Conservation (phyloP, 2,888 invertebrate genomes). For the Therioaphis trifolii region DNA sequence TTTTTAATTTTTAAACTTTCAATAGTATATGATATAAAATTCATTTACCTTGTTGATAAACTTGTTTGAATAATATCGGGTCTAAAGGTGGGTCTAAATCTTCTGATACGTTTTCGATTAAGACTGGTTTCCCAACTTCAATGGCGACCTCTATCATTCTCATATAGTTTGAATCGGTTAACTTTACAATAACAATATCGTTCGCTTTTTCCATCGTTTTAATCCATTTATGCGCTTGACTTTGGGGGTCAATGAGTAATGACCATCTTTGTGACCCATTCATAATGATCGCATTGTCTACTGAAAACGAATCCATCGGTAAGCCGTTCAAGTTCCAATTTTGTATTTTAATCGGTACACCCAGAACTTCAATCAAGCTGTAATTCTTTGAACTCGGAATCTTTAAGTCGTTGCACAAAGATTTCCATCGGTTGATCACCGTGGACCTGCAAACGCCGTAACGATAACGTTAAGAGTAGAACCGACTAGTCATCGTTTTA, state of each 20-base stretch:
- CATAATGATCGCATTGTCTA: constrained; percentile 86
- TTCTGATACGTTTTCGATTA: constrained; percentile 83
- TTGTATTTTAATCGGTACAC: constrained; percentile 87
- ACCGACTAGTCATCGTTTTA: too few species aligned
- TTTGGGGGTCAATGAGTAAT: constrained; percentile 85
- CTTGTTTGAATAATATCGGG: constrained; percentile 80
- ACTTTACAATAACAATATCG: constrained; percentile 78
- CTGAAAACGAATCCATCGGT: constrained; percentile 84
- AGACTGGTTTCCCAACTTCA: constrained; percentile 80
- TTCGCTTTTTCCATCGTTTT: constrained; percentile 83
- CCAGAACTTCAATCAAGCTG: constrained; percentile 80
- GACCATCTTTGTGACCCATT: constrained; percentile 83
- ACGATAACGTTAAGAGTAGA: too few species aligned
- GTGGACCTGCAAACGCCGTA: too few species aligned
- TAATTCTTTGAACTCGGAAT: constrained; percentile 84
- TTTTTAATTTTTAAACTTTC: too few species aligned
- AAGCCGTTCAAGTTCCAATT: constrained; percentile 86
- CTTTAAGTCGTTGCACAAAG: constrained; percentile 74
- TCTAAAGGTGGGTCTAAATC: constrained; percentile 83
- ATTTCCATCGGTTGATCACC: constrained; percentile 77
- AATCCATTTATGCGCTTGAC: constrained; percentile 87
- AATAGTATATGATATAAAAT: too few species aligned
- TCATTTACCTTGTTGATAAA: constrained; percentile 75
- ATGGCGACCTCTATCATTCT: constrained; percentile 80
- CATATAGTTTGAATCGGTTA: constrained; percentile 82